Base-by-base conservation (phyloP, 1,140 invertebrate genomes). In the Eupeodes corollae region DNA sequence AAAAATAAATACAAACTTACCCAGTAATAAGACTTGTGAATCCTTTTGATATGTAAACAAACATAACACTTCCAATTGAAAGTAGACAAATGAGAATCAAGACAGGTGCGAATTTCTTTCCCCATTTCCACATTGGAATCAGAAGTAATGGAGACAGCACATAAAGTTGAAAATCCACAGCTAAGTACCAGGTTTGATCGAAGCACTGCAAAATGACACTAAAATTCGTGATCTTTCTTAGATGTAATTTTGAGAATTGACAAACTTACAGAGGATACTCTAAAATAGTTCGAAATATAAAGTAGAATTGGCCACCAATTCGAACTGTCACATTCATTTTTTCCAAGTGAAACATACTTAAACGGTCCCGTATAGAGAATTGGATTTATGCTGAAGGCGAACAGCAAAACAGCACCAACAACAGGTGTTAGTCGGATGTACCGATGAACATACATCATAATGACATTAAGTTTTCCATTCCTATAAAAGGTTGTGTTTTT, bases 251-350 rank as follows among this genome's bases (percentile, higher is more conserved):
- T 53, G 48, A 67, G 47, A 15, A 39, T 13, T n/a, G 5, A 15
- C 12, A 40, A 12, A 31, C 19, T n/a, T 9, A 26, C 13, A 11
- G 10, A 11, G 14, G 15, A 26, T 14, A 21, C 8, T 3, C 1
- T 5, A 47, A 5, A 19, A 48, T 90, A 84, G 63, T 91, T 92
- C 60, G 90, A 89, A n/a, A 91, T 73, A 59, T 88, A 89, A 1
- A 91, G 69, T 12, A 91, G 65, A 59, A 89, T 89, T 0, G 79
- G 73, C 88, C 88, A 92, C 88, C 88, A 90, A 15, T 80, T 82
- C 8, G 73, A 66, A 50, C 71, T 59, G 57, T 86, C 90, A 49
- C 80, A 68, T 35, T 80, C 70, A 46, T 78, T 74, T 61, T 85
- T 81, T 15, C 73, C 51, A 8, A 62, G 63, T 21, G 72, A 53